Percentiles rank a stretch among this genome's conserved stretches.
phyloP scores from a whole-genome alignment of 1,140 invertebrate genomes.

The Philopotamus ludificatus region DNA sequence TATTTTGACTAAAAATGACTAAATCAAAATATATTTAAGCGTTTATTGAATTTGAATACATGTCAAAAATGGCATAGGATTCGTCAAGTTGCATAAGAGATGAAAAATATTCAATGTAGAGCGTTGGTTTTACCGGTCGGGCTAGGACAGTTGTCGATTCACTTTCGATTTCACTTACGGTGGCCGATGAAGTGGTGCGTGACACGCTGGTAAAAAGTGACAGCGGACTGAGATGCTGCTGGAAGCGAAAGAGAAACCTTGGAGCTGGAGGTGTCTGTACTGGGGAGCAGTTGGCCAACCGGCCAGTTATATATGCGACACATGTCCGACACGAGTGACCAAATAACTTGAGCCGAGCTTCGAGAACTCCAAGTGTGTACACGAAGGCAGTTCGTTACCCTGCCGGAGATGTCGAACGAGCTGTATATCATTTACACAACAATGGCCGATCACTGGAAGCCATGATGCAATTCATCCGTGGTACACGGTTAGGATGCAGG shows the following conservation, averaged over 20 bases:
- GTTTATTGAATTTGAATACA: too few relatives aligned
- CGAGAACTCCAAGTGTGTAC: background rate
- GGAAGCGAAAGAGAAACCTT: background rate
- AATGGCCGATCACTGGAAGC: background rate
- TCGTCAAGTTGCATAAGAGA: too few relatives aligned
- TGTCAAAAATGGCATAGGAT: too few relatives aligned
- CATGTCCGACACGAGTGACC: slow-evolving; percentile 1
- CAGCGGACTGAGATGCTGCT: background rate
- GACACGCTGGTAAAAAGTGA: background rate
- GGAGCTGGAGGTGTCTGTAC: background rate
- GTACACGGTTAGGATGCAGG: too few relatives aligned
- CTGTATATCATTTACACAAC: background rate
- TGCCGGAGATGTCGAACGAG: too few relatives aligned
- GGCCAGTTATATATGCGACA: slow-evolving; percentile 13
- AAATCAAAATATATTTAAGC: too few relatives aligned
- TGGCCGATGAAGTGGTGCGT: background rate
- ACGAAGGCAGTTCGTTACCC: background rate
- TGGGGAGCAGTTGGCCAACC: background rate
- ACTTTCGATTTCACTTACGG: slow-evolving; percentile 5
- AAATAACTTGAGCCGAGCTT: background rate
- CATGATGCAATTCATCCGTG: too few relatives aligned
- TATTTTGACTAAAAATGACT: too few relatives aligned
- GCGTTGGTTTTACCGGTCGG: too few relatives aligned
- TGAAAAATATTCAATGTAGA: too few relatives aligned
- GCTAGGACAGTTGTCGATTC: background rate